Evolutionary conservation across 2,888 invertebrate genomes (phyloP).

Genomic region (Caenorhabditis uteleia): DNA sequence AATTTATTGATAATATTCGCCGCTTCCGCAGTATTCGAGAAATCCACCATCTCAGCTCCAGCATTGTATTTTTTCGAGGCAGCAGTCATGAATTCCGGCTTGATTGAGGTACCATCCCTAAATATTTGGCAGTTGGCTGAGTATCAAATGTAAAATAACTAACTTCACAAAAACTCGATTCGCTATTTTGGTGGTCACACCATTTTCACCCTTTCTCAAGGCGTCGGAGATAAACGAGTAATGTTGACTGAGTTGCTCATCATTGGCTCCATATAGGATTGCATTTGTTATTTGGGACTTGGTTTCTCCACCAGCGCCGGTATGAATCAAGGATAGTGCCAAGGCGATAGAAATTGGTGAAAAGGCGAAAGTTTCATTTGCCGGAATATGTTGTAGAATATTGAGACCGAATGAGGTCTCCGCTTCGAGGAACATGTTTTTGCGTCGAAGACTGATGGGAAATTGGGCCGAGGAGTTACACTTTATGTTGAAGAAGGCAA

Average conservation of each 20-base stretch:
- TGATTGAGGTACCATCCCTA: constrained; percentile 25
- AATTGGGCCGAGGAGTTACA: too few species aligned
- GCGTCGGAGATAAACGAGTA: constrained; percentile 11
- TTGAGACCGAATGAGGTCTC: not conserved
- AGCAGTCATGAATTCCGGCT: constrained; percentile 10
- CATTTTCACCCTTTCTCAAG: constrained; percentile 18
- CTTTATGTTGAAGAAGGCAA: too few species aligned
- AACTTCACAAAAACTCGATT: constrained; percentile 33
- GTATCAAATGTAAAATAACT: constrained; percentile 5
- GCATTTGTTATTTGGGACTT: constrained; percentile 15
- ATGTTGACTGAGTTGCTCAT: constrained; percentile 31
- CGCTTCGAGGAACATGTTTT: not conserved
- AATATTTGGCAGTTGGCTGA: not conserved
- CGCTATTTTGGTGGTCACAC: constrained; percentile 22
- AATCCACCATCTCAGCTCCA: constrained; percentile 10
- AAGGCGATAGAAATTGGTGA: constrained; percentile 30
- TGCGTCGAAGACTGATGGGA: too few species aligned
- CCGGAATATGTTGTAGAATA: not conserved
- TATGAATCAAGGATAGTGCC: constrained; percentile 20
- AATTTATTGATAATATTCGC: constrained; percentile 17
- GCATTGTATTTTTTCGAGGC: constrained; percentile 23
- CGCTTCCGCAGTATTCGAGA: constrained; percentile 8
- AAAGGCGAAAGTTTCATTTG: constrained; percentile 1
- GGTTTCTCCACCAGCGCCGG: constrained; percentile 31
- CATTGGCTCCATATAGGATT: constrained; percentile 12